Percentiles rank a stretch among this genome's conserved stretches.
Evolutionary conservation across 2,113 vertebrate genomes (phyloP).

Genomic region (Pedionomus torquatus): DNA sequence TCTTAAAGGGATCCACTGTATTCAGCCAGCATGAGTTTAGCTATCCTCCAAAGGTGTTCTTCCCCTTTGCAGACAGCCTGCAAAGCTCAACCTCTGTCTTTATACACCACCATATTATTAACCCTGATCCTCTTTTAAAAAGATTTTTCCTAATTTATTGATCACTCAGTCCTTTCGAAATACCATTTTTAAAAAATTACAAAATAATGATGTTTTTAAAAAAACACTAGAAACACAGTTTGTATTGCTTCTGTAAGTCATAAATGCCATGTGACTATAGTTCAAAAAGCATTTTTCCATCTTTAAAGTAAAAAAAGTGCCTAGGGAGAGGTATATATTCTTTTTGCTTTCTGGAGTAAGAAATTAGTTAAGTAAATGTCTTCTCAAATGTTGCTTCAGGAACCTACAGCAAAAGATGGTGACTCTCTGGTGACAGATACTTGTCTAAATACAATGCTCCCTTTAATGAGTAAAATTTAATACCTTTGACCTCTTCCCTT

Average conservation of each 20-base stretch:
- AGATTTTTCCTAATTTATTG: not conserved
- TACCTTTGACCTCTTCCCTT: not conserved
- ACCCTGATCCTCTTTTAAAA: not conserved
- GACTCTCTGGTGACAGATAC: not conserved
- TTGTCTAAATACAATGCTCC: not conserved
- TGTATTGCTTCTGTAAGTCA: not conserved
- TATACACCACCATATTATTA: not conserved
- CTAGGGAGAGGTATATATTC: not conserved
- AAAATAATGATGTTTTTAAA: not conserved
- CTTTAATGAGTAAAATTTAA: not conserved
- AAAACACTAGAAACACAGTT: not conserved
- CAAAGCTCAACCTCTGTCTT: not conserved
- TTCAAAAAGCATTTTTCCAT: not conserved
- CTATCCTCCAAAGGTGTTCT: not conserved
- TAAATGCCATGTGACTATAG: not conserved
- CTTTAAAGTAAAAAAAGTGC: not conserved
- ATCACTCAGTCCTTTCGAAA: not conserved
- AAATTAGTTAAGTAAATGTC: not conserved
- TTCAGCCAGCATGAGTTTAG: not conserved
- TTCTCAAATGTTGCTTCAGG: not conserved
- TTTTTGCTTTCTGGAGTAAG: not conserved
- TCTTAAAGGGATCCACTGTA: not conserved
- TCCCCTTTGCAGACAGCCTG: not conserved
- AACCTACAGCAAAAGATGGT: not conserved
- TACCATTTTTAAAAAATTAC: not conserved